phyloP scores from a whole-genome alignment of 2,113 vertebrate species.

The Chaetura pelagica region DNA sequence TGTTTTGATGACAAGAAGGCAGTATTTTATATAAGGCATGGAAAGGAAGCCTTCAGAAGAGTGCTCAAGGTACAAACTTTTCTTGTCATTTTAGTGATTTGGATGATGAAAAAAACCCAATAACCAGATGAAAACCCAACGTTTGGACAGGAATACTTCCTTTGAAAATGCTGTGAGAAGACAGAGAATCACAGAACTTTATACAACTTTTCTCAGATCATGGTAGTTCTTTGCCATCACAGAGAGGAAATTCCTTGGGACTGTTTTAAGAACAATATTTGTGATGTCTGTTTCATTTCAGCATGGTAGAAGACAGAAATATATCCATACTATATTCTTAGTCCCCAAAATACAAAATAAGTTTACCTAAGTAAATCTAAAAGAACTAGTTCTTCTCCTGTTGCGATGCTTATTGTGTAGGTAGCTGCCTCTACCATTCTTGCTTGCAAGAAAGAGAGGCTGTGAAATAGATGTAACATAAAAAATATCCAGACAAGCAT shows the following conservation, averaged over 20 bases:
- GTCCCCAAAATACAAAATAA: background rate
- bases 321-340: background rate
- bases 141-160: background rate
- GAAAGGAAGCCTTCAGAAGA: background rate
- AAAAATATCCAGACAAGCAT: background rate
- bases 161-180: background rate
- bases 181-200: background rate
- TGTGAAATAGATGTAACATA: background rate
- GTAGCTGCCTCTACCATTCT: background rate
- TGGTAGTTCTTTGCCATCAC: background rate
- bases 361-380: background rate
- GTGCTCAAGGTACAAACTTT: background rate
- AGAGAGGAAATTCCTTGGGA: background rate
- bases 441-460: background rate
- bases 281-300: background rate
- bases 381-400: background rate
- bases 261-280: background rate
- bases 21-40: background rate
- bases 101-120: background rate
- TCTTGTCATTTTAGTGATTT: background rate
- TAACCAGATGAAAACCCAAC: background rate
- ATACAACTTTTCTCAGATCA: background rate
- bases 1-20: background rate
- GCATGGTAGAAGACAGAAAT: background rate
- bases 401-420: background rate